Conservation (phyloP, 2,797 vertebrate species). For the Oreochromis mossambicus region DNA sequence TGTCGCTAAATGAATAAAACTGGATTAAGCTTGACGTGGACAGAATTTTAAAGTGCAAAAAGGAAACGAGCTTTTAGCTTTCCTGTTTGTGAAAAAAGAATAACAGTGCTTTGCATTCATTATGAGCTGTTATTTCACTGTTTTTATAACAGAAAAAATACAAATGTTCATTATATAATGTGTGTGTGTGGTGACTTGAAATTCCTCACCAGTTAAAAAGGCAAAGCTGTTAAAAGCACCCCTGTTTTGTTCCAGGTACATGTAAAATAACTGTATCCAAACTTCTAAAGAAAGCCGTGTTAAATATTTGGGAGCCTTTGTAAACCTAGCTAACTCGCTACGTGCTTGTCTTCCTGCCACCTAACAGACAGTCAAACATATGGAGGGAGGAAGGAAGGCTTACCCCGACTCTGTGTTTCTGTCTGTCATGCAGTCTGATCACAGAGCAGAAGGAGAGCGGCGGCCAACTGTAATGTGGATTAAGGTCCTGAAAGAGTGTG, state of each 20-base stretch:
- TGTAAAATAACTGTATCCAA: not conserved
- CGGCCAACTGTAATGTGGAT: conserved; percentile 36
- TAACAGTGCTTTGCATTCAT: not conserved
- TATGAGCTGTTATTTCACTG: not conserved
- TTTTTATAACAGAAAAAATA: not conserved
- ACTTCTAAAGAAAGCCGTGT: not conserved
- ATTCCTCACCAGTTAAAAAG: rapidly evolving
- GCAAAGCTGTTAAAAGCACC: not conserved
- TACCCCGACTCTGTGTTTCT: not conserved
- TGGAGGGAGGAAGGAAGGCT: not conserved
- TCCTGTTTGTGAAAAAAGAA: not conserved
- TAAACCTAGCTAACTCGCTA: not conserved
- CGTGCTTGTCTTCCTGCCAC: not conserved
- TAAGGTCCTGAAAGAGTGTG: conserved; percentile 15
- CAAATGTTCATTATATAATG: not conserved
- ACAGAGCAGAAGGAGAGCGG: not conserved
- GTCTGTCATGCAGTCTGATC: not conserved
- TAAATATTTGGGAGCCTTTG: not conserved
- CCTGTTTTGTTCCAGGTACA: not conserved
- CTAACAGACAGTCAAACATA: not conserved
- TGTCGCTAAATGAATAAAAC: not conserved
- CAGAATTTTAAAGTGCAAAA: not conserved
- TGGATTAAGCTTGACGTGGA: not conserved
- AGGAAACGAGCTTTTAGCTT: not conserved
- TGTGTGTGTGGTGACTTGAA: not conserved